phyloP scores from a whole-genome alignment of 2,113 vertebrate genomes.

The Bolborhynchus lineola region DNA sequence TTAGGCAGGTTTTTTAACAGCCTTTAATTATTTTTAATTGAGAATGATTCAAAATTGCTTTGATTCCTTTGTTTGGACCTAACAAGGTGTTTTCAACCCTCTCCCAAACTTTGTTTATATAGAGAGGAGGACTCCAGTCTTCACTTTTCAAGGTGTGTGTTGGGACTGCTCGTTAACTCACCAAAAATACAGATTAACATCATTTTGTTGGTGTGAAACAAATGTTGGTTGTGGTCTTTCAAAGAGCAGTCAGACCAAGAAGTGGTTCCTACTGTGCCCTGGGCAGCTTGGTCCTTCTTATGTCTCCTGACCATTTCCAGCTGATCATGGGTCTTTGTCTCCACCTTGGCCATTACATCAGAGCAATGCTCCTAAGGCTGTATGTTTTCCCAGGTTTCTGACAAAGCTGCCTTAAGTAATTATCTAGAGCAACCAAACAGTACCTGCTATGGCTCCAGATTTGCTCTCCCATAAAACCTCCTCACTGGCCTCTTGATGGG shows the following conservation, averaged over 20 bases:
- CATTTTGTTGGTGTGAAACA: neutral
- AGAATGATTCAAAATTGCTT: constrained; percentile 2
- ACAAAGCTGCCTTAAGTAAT: neutral
- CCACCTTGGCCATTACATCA: neutral
- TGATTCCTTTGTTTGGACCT: neutral
- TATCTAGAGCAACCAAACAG: neutral
- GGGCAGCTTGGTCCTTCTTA: neutral
- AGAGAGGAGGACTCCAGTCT: neutral
- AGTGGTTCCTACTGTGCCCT: neutral
- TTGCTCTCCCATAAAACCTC: neutral
- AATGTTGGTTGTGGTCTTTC: neutral
- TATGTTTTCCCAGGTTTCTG: neutral
- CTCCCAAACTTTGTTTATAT: neutral
- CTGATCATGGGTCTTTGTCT: neutral
- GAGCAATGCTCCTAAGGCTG: neutral
- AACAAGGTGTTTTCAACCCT: neutral
- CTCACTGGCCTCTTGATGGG: neutral
- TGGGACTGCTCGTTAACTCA: neutral
- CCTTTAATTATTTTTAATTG: constrained; percentile 37
- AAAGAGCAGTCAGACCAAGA: neutral
- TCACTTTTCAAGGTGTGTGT: neutral
- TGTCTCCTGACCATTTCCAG: neutral
- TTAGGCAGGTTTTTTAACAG: neutral
- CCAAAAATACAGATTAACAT: neutral
- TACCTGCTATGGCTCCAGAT: neutral